Evolutionary conservation across 2,113 vertebrate species (phyloP).

Genomic region (Muntiacus reevesi): DNA sequence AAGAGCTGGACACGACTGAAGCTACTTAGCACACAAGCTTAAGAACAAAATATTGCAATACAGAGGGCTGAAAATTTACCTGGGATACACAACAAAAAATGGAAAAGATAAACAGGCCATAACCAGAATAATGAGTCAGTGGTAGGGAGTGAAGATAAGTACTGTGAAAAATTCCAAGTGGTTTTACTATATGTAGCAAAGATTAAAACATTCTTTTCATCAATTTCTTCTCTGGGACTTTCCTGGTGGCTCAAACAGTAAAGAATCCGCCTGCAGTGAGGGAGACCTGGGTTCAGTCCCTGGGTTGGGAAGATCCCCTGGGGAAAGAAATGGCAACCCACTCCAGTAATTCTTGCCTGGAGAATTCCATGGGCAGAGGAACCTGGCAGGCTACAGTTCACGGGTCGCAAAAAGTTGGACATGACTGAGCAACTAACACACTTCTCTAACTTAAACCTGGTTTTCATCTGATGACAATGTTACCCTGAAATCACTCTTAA

Average conservation of each 20-base stretch:
- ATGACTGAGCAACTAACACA: not conserved
- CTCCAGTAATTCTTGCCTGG: not conserved
- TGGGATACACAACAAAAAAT: not conserved
- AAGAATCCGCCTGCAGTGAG: not conserved
- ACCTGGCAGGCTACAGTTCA: not conserved
- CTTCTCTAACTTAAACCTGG: not conserved
- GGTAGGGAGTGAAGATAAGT: not conserved
- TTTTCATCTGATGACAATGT: not conserved
- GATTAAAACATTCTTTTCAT: not conserved
- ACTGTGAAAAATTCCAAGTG: not conserved
- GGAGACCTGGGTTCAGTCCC: not conserved
- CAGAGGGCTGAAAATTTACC: not conserved
- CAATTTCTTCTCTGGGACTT: not conserved
- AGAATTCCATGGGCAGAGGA: not conserved
- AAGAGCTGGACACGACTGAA: not conserved
- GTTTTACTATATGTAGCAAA: not conserved
- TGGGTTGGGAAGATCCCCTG: not conserved
- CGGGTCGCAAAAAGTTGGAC: fast-evolving
- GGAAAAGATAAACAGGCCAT: not conserved
- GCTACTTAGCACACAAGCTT: not conserved
- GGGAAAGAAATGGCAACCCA: not conserved
- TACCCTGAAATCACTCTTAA: not conserved
- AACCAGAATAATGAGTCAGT: not conserved
- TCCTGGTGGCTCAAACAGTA: not conserved
- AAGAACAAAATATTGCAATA: not conserved